These are phyloP conservation scores for Myopa tessellatipennis DNA, from an alignment of 2,888 invertebrate species.

Conservation along the genomic window DNA sequence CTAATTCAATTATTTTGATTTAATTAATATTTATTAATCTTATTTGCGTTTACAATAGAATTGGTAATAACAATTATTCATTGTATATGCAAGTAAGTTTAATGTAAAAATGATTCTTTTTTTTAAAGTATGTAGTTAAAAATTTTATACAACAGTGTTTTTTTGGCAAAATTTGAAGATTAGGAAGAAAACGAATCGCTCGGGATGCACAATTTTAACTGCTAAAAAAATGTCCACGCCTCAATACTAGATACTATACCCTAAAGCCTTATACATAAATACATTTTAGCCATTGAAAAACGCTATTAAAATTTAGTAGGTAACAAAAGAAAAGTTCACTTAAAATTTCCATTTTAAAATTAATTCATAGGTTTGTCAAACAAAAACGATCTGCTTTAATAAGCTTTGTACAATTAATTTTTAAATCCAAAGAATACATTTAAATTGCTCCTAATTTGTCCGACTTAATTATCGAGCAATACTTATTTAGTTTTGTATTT, in stretches of 20 bases:
- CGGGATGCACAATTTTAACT: neutral
- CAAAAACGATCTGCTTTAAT: neutral
- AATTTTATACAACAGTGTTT: neutral
- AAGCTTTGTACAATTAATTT: slow-evolving; percentile 1
- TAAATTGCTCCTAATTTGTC: neutral
- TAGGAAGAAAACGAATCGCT: neutral
- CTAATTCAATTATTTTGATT: too few species aligned
- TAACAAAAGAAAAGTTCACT: neutral
- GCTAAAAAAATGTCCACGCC: too few species aligned
- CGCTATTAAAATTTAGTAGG: neutral
- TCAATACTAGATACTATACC: neutral
- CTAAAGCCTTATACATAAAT: neutral
- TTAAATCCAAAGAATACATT: neutral
- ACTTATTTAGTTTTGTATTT: too few species aligned
- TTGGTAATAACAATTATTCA: neutral
- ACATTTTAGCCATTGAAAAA: too few species aligned
- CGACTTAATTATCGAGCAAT: neutral
- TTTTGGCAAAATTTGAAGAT: neutral
- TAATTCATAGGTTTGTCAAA: neutral
- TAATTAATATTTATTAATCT: neutral
- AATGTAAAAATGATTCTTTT: neutral
- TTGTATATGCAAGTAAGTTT: too few species aligned
- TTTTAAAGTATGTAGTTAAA: neutral
- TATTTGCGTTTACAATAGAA: slow-evolving; percentile 2
- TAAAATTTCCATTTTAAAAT: neutral